phyloP scores from a whole-genome alignment of 2,888 invertebrate species.

The Zaprionus lineosus region DNA sequence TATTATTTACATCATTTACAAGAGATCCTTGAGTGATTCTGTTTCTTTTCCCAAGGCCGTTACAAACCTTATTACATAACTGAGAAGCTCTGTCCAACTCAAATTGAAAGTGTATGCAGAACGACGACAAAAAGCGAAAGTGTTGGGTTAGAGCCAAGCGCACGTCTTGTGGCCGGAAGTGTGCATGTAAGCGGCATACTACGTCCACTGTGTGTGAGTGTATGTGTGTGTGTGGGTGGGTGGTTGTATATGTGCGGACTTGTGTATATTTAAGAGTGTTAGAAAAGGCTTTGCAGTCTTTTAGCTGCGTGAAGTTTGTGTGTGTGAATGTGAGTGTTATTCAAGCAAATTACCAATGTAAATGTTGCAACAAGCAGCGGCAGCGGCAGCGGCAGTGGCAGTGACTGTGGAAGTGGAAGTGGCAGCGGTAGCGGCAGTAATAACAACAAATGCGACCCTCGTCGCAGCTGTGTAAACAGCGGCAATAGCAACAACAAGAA shows the following conservation, averaged over 20 bases:
- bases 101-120: too few relatives aligned
- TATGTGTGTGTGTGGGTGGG: conserved; percentile 1
- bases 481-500: conserved; percentile 48
- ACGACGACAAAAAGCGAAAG: conserved; percentile 33
- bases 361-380: conserved; percentile 62
- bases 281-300: conserved; percentile 22
- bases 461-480: conserved; percentile 72
- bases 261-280: conserved; percentile 16
- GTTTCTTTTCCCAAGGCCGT: too few relatives aligned
- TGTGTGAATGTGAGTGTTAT: conserved; percentile 44
- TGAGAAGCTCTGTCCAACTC: too few relatives aligned
- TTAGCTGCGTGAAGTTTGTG: conserved; percentile 22
- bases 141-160: conserved; percentile 39
- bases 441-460: conserved; percentile 65
- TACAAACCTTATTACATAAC: too few relatives aligned
- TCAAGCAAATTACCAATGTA: conserved; percentile 72
- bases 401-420: conserved; percentile 6
- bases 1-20: too few relatives aligned
- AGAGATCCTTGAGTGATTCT: too few relatives aligned
- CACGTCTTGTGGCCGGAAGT: conserved; percentile 55
- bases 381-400: conserved; percentile 9
- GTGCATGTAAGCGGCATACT: conserved; percentile 34
- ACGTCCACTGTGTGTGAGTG: conserved; percentile 1
- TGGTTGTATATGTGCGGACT: conserved; percentile 1
- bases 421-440: conserved; percentile 35